phyloP scores from a whole-genome alignment of 1,140 invertebrate species.

The Brachionus calyciflorus region DNA sequence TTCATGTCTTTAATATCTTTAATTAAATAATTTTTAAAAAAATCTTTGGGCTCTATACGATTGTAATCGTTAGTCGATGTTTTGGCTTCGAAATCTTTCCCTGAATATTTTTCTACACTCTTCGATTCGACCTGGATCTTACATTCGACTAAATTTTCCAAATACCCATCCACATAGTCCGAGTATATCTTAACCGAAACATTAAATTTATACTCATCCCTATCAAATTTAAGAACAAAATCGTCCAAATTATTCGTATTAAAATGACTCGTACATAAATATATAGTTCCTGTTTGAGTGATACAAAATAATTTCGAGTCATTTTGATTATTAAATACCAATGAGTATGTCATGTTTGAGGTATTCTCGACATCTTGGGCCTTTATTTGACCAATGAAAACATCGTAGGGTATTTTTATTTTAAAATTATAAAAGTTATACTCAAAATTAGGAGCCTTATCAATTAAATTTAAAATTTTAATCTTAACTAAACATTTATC shows the following conservation, averaged over 20 bases:
- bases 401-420: constrained; percentile 33
- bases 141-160: not conserved
- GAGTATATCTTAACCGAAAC: constrained; percentile 16
- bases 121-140: constrained; percentile 34
- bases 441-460: constrained; percentile 32
- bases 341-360: not conserved
- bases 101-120: not conserved
- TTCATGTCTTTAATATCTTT: constrained; percentile 5
- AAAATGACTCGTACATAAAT: not conserved
- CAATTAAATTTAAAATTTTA: not conserved
- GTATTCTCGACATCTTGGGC: constrained; percentile 24
- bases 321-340: not conserved
- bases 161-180: not conserved
- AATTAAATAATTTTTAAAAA: not conserved
- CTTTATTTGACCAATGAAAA: constrained; percentile 29
- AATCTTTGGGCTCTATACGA: not conserved
- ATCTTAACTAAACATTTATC: constrained; percentile 5
- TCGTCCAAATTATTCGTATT: not conserved
- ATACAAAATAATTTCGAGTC: constrained; percentile 23
- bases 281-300: constrained; percentile 29
- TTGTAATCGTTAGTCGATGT: not conserved
- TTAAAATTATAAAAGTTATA: constrained; percentile 43
- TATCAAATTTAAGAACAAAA: not conserved
- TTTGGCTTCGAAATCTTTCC: not conserved
- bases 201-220: constrained; percentile 38